Conservation (phyloP, 1,140 invertebrate genomes). For the Planococcus citri region DNA sequence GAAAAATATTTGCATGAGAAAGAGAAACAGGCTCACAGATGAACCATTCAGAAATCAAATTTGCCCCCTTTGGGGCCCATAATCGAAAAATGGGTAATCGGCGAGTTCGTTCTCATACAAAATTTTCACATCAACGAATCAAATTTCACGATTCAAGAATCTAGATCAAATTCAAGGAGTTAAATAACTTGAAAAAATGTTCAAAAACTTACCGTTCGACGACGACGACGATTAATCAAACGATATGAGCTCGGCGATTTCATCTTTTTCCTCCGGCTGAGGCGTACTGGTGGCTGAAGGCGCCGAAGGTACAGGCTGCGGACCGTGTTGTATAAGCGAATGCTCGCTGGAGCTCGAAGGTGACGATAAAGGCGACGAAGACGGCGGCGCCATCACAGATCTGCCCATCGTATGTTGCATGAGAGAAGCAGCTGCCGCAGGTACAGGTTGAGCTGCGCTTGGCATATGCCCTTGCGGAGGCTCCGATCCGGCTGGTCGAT, state of each 20-base stretch:
- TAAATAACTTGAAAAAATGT: no score
- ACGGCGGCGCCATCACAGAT: neutral
- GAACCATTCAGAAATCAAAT: no score
- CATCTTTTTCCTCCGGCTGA: constrained; percentile 1
- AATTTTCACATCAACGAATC: no score
- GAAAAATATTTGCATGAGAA: no score
- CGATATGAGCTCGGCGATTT: neutral
- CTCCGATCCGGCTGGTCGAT: neutral
- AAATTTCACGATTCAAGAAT: no score
- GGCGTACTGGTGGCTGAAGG: constrained; percentile 1
- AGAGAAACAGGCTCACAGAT: no score
- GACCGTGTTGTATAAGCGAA: neutral
- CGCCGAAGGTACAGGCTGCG: neutral
- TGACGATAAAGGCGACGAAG: constrained; percentile 2
- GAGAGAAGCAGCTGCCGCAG: neutral
- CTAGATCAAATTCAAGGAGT: no score
- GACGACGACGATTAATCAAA: neutral
- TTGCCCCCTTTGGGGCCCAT: no score
- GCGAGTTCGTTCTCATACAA: no score
- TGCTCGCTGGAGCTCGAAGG: constrained; percentile 10
- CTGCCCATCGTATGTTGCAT: neutral
- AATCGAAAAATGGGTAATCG: no score
- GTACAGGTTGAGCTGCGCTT: neutral
- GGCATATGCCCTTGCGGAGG: no score
- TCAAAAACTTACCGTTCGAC: no score